These are phyloP conservation scores for Macrostomum cliftonense DNA, from an alignment of 2,888 invertebrate species.

Conservation along the genomic window DNA sequence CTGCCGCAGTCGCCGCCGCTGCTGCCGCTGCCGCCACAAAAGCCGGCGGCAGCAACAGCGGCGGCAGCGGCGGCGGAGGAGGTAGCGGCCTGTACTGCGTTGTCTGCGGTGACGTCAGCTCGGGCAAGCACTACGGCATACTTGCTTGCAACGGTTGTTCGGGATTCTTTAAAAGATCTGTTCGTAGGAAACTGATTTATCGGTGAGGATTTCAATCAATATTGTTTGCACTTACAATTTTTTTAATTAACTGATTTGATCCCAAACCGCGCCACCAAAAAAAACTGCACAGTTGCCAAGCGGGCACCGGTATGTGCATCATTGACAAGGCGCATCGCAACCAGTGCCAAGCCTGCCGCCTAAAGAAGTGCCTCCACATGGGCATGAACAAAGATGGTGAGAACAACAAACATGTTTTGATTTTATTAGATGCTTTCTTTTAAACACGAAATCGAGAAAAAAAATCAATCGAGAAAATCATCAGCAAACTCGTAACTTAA, in stretches of 20 bases:
- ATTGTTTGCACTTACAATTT: background rate
- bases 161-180: conserved; percentile 92
- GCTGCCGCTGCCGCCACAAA: too few species aligned
- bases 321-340: conserved; percentile 97
- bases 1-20: too few species aligned
- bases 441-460: too few species aligned
- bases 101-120: conserved; percentile 87
- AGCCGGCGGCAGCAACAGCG: too few species aligned
- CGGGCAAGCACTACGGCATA: conserved; percentile 91
- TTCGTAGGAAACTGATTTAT: conserved; percentile 83
- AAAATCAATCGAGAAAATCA: too few species aligned
- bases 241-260: too few species aligned
- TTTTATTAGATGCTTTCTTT: too few species aligned
- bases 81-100: conserved; percentile 56
- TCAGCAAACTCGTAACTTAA: too few species aligned
- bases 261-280: too few species aligned
- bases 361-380: conserved; percentile 92
- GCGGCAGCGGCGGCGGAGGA: too few species aligned
- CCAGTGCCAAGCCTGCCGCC: conserved; percentile 91
- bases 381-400: conserved; percentile 99
- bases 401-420: conserved; percentile 23
- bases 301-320: conserved; percentile 84
- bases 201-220: conserved; percentile 46
- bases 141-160: conserved; percentile 96
- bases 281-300: conserved; percentile 62